Evolutionary conservation across 2,797 vertebrate species (phyloP), one percentile per base, ranked within the genome.

Genomic region (Scolopax rusticola): DNA sequence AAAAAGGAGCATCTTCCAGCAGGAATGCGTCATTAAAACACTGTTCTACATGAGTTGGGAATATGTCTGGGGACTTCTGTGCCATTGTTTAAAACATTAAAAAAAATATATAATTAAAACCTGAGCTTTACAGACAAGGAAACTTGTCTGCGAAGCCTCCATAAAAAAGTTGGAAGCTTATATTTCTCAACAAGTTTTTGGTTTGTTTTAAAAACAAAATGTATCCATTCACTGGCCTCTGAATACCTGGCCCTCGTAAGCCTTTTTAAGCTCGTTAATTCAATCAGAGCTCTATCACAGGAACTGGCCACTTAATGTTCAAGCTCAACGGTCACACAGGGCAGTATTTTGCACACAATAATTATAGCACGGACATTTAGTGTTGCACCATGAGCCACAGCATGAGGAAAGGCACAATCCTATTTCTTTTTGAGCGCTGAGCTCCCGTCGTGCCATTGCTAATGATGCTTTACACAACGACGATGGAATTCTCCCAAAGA

Each of bases 161-260:
- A 64, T 30, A 53, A 47, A 65, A 48, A 83, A 45, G 32, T 9
- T 41, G 36, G 43, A 82, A 25, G n/a, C 15, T 73, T n/a, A n/a
- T 3, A 23, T 33, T 71, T 69, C 69, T 82, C 32, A 47, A 38
- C 8, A 0, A 2, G 14, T 6, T 43, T 63, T 40, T 45, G 4
- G 20, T 14, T 74, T 84, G 24, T 68, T 84, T 61, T 33, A 71
- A 87, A 78, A 91, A 50, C 11, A 30, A 61, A 69, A 16, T n/a
- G 30, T 63, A 9, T 20, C 12, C 7, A 1, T 61, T n/a, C 28
- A 28, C 36, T 15, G 53, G 38, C 47, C 51, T 24, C 53, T 63
- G 48, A 57, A 33, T 16, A 21, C 2, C 12, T 13, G 38, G 9
- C 13, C 57, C 11, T 36, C 1, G 1, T 15, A 59, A 1, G 11